Base-by-base conservation (phyloP, 2,797 vertebrate species). In the Erithacus rubecula region DNA sequence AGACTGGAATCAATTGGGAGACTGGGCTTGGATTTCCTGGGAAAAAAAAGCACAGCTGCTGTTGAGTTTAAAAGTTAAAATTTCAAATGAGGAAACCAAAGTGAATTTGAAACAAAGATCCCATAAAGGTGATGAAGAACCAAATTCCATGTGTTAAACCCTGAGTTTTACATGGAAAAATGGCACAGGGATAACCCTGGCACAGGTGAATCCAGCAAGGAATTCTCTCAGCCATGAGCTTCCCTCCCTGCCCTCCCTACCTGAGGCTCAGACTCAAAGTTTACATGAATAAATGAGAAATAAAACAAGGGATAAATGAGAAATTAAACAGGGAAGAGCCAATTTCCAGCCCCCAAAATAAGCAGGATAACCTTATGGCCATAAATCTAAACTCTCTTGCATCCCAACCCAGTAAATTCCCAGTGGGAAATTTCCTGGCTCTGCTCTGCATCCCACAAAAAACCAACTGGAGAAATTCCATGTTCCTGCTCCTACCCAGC, bases 111-210 rank as follows among this genome's bases (percentile, higher is more conserved):
- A 72, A 44, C 6, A 0, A 53, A 67, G 76, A 76, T 6, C 2
- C 10, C 30, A 22, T 3, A 6, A 53, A 60, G 10, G 12, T 60
- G 53, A 30, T 20, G 70, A 70, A 71, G 23, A 63, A 23, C 2
- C 17, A 20, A 34, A 11, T 1, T 47, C 27, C 36, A 6, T 3
- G 5, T 21, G 19, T 3, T 47, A 41, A 67, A 20, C 0, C 2
- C 5, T 14, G 30, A 5, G 17, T 51, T 24, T 52, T 43, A 5
- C 12, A 7, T 9, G 16, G 47, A n/a, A 75, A 79, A 79, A 56
- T 3, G 10, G 9, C 10, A 12, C 19, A 2, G 41, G 34, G 39
- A 24, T 4, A 19, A 20, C 8, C 20, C 24, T 24, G 58, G 16
- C 30, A 27, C 2, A 5, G 52, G 36, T 20, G 32, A 84, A 76